Percentiles rank a stretch among this genome's conserved stretches.
phyloP scores from a whole-genome alignment of 2,888 invertebrate genomes.

The Epinotia bilunana region DNA sequence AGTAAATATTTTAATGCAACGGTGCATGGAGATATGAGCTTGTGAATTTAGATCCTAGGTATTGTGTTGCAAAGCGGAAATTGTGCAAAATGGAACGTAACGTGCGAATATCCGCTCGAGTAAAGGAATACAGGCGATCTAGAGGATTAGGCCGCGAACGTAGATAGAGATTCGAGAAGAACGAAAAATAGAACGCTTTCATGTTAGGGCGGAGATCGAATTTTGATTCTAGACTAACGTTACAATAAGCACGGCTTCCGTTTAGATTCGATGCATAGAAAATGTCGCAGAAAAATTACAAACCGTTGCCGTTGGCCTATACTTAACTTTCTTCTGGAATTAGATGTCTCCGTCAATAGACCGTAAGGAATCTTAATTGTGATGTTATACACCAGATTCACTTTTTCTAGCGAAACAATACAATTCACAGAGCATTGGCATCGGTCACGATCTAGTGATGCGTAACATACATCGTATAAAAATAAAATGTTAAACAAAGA shows the following conservation, averaged over 20 bases:
- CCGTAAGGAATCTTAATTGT: conserved; percentile 32
- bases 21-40: background rate
- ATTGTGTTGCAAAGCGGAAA: conserved; percentile 39
- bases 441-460: conserved; percentile 6
- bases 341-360: conserved; percentile 17
- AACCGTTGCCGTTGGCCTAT: background rate
- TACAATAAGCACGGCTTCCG: background rate
- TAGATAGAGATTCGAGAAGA: background rate
- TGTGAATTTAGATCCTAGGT: background rate
- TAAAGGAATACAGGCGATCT: conserved; percentile 19
- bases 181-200: background rate
- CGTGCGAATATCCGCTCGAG: conserved; percentile 36
- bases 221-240: background rate
- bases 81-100: conserved; percentile 41
- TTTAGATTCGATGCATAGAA: background rate
- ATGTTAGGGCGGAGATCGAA: background rate
- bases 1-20: background rate
- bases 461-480: conserved; percentile 13
- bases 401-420: conserved; percentile 14
- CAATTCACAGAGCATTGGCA: conserved; percentile 15
- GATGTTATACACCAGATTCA: conserved; percentile 14
- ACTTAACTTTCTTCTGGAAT: conserved; percentile 23
- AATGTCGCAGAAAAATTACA: background rate
- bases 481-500: conserved; percentile 15
- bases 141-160: conserved; percentile 20